phyloP scores from a whole-genome alignment of 2,797 vertebrate species.

The Poeciliopsis presidionis region DNA sequence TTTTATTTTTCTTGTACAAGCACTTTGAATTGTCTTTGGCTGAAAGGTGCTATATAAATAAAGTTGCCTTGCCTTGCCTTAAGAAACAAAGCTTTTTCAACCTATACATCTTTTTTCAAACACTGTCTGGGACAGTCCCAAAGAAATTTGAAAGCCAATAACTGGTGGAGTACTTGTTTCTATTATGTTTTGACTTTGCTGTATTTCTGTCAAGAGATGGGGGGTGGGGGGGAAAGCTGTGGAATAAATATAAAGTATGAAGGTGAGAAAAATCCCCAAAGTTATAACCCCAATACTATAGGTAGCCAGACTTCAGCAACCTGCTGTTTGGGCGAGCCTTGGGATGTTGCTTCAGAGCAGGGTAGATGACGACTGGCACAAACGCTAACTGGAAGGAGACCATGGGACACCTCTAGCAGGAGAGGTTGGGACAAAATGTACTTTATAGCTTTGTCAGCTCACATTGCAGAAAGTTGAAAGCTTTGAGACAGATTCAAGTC shows the following conservation, averaged over 20 bases:
- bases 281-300: conserved; percentile 42
- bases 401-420: conserved; percentile 53
- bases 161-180: conserved; percentile 25
- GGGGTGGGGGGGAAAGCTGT: background rate
- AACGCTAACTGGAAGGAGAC: conserved; percentile 62
- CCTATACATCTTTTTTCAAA: background rate
- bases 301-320: conserved; percentile 38
- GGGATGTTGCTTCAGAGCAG: conserved; percentile 50
- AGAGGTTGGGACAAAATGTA: conserved; percentile 67
- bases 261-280: conserved; percentile 39
- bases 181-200: conserved; percentile 15
- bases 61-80: too few relatives aligned
- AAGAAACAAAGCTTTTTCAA: background rate
- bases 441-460: conserved; percentile 69
- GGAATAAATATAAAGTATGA: background rate
- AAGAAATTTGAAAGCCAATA: conserved; percentile 5
- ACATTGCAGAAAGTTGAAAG: conserved; percentile 57
- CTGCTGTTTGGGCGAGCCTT: conserved; percentile 39
- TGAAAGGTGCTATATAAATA: too few relatives aligned
- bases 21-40: too few relatives aligned
- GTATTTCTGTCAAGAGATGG: conserved; percentile 33
- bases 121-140: background rate
- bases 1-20: too few relatives aligned
- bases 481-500: conserved; percentile 59
- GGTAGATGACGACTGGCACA: conserved; percentile 59